Conservation (phyloP, 2,888 invertebrate genomes). For the Sturmia bella region DNA sequence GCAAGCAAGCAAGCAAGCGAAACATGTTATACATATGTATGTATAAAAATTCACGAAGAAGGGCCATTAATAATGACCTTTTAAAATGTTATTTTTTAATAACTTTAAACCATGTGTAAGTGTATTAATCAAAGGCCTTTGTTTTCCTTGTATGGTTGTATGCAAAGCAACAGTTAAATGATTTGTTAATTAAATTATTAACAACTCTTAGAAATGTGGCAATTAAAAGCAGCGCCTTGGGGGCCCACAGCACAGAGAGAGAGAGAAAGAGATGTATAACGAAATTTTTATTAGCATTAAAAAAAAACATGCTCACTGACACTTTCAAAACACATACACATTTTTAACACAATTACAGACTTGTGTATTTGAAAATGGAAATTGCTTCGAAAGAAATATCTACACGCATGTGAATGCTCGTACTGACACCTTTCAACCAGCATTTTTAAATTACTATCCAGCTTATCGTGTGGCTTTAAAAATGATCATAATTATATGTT, state of each 20-base stretch:
- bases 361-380: no score
- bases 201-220: constrained; percentile 79
- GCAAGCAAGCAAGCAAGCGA: no score
- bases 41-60: no score
- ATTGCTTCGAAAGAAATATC: no score
- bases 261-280: constrained; percentile 2
- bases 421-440: neutral
- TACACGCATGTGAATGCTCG: no score
- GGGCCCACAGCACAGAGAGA: constrained; percentile 66
- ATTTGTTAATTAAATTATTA: constrained; percentile 76
- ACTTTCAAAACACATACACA: constrained; percentile 51
- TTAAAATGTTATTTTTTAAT: no score
- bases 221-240: constrained; percentile 77
- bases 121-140: no score
- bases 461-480: constrained; percentile 18
- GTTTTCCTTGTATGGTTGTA: no score
- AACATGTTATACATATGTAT: no score
- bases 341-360: neutral
- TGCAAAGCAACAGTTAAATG: constrained; percentile 53
- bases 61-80: no score
- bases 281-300: constrained; percentile 7
- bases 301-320: constrained; percentile 40
- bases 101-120: no score
- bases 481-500: constrained; percentile 50
- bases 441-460: neutral